Evolutionary conservation across 2,797 vertebrate species (phyloP), one percentile per base, ranked within the genome.

Genomic region (Phalanger gymnotis): DNA sequence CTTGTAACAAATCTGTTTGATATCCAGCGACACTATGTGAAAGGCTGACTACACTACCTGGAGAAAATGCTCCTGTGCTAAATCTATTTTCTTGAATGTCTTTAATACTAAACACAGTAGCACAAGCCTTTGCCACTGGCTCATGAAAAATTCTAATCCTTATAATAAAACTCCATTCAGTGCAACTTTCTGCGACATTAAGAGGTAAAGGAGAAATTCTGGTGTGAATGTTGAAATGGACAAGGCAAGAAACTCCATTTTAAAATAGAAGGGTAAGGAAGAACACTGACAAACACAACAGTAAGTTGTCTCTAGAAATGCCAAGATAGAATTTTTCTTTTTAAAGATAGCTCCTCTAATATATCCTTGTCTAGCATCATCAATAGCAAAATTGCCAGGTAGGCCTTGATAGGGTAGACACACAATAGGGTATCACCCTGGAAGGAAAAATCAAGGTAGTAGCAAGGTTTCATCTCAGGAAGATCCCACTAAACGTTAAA

Each of bases 381-480:
- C 54, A 95, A 95, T 2, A 22, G 81, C 13, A 12, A 10, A 27
- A 57, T 56, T 91, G 95, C 94, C 95, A 57, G 92, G 47, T 93
- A 93, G 40, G 54, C 91, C 95, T 81, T 93, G 92, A 0, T 0
- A 0, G 53, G 2, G 89, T 34, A 7, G 90, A 57, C 25, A 51
- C 13, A 95, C 81, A 91, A 94, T 90, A 93, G 61, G 0, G 0
- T 3, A 28, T 87, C 31, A 94, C 53, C 16, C 25, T 27, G 91
- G n/a, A 95, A 92, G 91, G 94, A 96, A 90, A 51, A 87, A 53
- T 53, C 90, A 13, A 28, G 91, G 53, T 87, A 87, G 73, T 47
- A 51, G 40, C 40, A 87, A 87, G 73, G 40, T 87, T 87, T 87
- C 47, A 47, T 22, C 25, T 87, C 40, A 87, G 73, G 73, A 87